Conservation (phyloP, 2,888 invertebrate species). For the Hypselothyrea guttata region DNA sequence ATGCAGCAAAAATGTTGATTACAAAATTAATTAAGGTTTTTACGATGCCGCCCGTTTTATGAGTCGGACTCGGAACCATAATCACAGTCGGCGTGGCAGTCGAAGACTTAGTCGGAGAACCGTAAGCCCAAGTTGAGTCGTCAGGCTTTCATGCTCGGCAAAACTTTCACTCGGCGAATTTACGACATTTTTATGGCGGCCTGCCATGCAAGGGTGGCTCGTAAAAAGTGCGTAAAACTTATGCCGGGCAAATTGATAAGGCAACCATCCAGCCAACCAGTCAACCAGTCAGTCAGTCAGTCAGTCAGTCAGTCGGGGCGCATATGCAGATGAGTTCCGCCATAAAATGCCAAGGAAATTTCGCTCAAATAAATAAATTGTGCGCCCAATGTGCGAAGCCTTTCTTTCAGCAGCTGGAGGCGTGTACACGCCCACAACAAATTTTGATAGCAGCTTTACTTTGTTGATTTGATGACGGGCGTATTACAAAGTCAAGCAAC, state of each 20-base stretch:
- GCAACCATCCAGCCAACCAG: not conserved
- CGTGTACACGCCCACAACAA: conserved; percentile 16
- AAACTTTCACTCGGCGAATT: conserved; percentile 73
- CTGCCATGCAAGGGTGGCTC: conserved; percentile 74
- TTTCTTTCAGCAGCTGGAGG: conserved; percentile 30
- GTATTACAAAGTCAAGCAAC: conserved; percentile 9
- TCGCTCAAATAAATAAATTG: conserved; percentile 65
- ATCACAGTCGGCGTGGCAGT: no score
- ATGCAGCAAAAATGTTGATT: conserved; percentile 75
- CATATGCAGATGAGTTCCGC: conserved; percentile 71
- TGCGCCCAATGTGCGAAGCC: conserved; percentile 57
- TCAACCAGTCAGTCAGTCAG: not conserved
- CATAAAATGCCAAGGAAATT: conserved; percentile 47
- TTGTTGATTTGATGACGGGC: conserved; percentile 2
- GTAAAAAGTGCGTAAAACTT: conserved; percentile 71
- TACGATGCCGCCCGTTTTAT: conserved; percentile 65
- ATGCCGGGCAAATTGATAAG: conserved; percentile 52
- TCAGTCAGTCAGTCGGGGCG: conserved; percentile 17
- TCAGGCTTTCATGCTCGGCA: conserved; percentile 44
- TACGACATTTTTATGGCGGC: conserved; percentile 79
- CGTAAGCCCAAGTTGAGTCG: conserved; percentile 33
- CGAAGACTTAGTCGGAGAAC: not conserved
- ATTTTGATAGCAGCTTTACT: conserved; percentile 21
- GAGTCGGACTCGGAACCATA: conserved; percentile 21
- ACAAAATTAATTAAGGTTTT: conserved; percentile 76